phyloP scores from a whole-genome alignment of 2,797 vertebrate genomes.

The Periophthalmus magnuspinnatus region DNA sequence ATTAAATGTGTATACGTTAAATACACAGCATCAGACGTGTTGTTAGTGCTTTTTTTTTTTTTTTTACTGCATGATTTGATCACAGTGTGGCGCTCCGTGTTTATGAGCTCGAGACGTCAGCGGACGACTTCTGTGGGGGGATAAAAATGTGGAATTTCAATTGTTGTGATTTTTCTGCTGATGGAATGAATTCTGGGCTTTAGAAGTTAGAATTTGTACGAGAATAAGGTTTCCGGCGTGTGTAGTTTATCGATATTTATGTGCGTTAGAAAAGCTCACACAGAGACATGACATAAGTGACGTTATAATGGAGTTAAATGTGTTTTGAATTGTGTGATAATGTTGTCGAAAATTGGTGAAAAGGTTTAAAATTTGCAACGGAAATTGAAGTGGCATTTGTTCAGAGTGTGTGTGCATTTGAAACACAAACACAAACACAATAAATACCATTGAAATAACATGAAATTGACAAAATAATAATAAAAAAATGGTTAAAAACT shows the following conservation, averaged over 20 bases:
- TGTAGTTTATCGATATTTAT: not conserved
- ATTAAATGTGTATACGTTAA: slow-evolving; percentile 7
- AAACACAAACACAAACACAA: not conserved
- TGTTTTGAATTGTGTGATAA: not conserved
- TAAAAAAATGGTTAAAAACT: too few relatives aligned
- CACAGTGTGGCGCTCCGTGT: not conserved
- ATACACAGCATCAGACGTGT: not conserved
- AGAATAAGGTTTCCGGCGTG: not conserved
- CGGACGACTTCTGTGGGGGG: not conserved
- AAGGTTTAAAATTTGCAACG: not conserved
- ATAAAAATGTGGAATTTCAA: not conserved
- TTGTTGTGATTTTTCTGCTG: not conserved
- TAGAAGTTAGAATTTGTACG: not conserved
- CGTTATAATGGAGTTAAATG: not conserved
- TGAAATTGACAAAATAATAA: too few relatives aligned
- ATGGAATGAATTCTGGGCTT: not conserved
- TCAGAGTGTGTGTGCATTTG: not conserved
- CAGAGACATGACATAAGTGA: not conserved
- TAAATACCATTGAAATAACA: not conserved
- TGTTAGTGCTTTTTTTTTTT: not conserved
- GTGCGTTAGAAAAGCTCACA: not conserved
- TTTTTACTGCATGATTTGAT: slow-evolving; percentile 3
- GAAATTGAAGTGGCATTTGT: not conserved
- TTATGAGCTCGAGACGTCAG: not conserved
- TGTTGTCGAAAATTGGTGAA: not conserved